Evolutionary conservation across 1,140 invertebrate genomes (phyloP), one percentile per base, ranked within the genome.

Genomic region (Zaprionus ghesquierei): DNA sequence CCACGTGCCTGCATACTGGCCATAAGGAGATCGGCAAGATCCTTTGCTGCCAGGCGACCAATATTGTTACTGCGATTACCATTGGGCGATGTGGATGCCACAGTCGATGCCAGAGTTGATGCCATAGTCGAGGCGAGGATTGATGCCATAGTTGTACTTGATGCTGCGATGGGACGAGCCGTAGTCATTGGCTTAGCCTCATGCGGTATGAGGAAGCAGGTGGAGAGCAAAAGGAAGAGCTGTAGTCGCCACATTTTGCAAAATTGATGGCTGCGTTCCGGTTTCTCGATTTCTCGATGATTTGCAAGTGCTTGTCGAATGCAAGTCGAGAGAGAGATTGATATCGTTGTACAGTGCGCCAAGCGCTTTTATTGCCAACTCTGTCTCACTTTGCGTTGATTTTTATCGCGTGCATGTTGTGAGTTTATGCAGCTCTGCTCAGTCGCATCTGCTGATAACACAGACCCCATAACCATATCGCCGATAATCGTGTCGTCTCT

Each of bases 1-100:
- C 64, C 62, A 0, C 82, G 69, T 9, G 84, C 82, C 55, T 87
- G 79, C 72, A 89, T 87, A 62, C 82, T 87, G 54, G 82, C 84
- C 61, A 77, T 10, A 0, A 87, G 82, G 3, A 87, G 53, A 69
- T 87, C 82, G n/a, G 82, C 82, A 22, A 87, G 44, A 74, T 87
- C 82, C 62, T 89, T 87, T 31, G 84, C 79, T 1, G 84, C 82
- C 76, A 87, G 33, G 3, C 72, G 64, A 12, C 82, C 82, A 0
- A 87, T 76, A 12, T 89, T 64, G 2, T 54, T 77, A 4, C 58
- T 44, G 0, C 58, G 54, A 4, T 60, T 33, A 22, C 15, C 22
- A 18, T 25, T 15, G 31, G 12, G 15, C n/a, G n/a, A 2, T n/a
- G 59, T 51, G 29, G 59, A 13, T 5, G 73, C 61, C 13, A 38